Conservation (phyloP, 1,140 invertebrate genomes). For the Listronotus oregonensis region DNA sequence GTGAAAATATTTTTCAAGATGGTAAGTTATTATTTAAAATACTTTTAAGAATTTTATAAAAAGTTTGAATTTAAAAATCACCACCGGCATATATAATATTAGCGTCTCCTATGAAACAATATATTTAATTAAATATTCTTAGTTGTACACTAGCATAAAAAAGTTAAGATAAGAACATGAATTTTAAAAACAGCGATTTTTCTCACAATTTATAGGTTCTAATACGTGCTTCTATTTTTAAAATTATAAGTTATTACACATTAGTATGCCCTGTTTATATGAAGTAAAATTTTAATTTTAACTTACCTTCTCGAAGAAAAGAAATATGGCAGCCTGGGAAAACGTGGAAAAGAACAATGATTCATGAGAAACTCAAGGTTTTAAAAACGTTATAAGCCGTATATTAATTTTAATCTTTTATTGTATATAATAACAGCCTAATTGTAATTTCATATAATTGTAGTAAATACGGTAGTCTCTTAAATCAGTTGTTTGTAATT, state of each 20-base stretch:
- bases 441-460: slow-evolving; percentile 26
- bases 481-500: slow-evolving; percentile 21
- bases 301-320: slow-evolving; percentile 15
- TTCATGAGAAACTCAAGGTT: slow-evolving; percentile 30
- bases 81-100: no score
- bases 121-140: no score
- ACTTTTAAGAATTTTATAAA: no score
- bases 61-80: no score
- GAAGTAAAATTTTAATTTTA: slow-evolving; percentile 26
- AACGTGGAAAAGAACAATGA: slow-evolving; percentile 29
- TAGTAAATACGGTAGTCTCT: slow-evolving; percentile 16
- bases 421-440: slow-evolving; percentile 20
- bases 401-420: slow-evolving; percentile 25
- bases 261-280: slow-evolving; percentile 27
- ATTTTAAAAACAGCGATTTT: slow-evolving; percentile 12
- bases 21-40: no score
- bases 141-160: neutral
- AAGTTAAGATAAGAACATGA: slow-evolving; percentile 9
- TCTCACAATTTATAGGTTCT: neutral
- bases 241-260: slow-evolving; percentile 24
- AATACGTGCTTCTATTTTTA: slow-evolving; percentile 12
- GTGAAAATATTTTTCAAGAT: no score
- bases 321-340: slow-evolving; percentile 28
- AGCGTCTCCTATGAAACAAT: no score
- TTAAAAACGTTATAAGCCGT: slow-evolving; percentile 19